Conservation (phyloP, 2,888 invertebrate species). For the Synergus umbraculus region DNA sequence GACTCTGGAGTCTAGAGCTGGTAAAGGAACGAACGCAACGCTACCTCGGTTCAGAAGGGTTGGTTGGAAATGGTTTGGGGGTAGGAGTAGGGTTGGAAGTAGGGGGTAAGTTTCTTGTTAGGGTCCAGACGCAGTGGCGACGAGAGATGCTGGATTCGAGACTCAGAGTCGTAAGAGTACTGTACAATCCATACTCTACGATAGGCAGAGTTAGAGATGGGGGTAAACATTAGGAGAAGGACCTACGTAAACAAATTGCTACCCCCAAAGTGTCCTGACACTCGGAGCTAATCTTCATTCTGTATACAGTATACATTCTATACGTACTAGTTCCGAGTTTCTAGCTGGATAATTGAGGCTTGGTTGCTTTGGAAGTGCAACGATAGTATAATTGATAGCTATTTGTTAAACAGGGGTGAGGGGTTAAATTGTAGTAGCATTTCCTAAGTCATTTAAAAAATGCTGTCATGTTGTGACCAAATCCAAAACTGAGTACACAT, state of each 20-base stretch:
- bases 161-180: constrained; percentile 9
- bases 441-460: too few relatives aligned
- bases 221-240: constrained; percentile 53
- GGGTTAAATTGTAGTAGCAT: too few relatives aligned
- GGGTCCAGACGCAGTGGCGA: constrained; percentile 76
- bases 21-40: constrained; percentile 65
- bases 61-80: constrained; percentile 60
- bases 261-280: constrained; percentile 38
- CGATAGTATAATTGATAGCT: background rate
- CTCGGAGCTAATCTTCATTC: constrained; percentile 5
- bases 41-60: constrained; percentile 63
- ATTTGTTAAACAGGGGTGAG: too few relatives aligned
- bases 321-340: background rate
- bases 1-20: constrained; percentile 41
- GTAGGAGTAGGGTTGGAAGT: constrained; percentile 62
- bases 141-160: constrained; percentile 59
- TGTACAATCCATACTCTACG: constrained; percentile 35
- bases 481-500: too few relatives aligned
- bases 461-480: too few relatives aligned
- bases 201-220: constrained; percentile 49
- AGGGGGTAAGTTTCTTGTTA: constrained; percentile 76
- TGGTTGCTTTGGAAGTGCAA: background rate
- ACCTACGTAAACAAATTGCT: constrained; percentile 53
- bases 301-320: background rate
- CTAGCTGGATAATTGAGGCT: background rate